Percentiles rank a stretch among this genome's conserved stretches.
phyloP scores from a whole-genome alignment of 2,113 vertebrate genomes.

The Hippocampus guttulatus region DNA sequence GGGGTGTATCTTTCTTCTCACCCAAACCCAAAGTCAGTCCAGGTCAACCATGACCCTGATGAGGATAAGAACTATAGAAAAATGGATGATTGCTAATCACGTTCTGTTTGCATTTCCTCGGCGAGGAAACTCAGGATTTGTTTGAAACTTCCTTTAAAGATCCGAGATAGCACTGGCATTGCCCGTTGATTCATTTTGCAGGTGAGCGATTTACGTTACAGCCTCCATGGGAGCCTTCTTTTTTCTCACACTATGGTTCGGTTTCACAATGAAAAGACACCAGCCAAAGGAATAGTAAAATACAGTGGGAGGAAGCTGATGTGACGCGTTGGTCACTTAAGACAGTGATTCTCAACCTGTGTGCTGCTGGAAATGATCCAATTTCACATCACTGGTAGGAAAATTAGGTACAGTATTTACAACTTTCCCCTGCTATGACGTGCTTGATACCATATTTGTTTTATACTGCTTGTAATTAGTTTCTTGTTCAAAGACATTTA shows the following conservation, averaged over 20 bases:
- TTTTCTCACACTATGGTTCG: neutral
- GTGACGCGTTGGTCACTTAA: neutral
- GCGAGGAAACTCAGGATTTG: slow-evolving; percentile 1
- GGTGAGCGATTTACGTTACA: neutral
- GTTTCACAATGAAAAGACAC: neutral
- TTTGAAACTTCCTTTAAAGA: slow-evolving; percentile 10
- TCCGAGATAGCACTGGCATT: neutral
- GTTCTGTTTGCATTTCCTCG: neutral
- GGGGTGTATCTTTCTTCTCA: too few relatives aligned
- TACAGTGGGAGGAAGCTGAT: neutral
- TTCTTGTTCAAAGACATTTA: too few relatives aligned
- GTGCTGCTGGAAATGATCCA: neutral
- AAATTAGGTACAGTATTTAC: neutral
- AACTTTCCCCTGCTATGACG: neutral
- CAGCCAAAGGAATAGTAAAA: neutral
- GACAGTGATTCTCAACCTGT: neutral
- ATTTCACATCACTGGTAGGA: neutral
- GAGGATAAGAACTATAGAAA: neutral
- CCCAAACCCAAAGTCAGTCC: too few relatives aligned
- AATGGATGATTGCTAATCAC: neutral
- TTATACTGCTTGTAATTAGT: too few relatives aligned
- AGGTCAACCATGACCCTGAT: neutral
- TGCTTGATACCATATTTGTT: too few relatives aligned
- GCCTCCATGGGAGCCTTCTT: neutral
- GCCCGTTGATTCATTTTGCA: slow-evolving; percentile 3